Base-by-base conservation (phyloP, 2,113 vertebrate species). In the Seriola rivoliana region DNA sequence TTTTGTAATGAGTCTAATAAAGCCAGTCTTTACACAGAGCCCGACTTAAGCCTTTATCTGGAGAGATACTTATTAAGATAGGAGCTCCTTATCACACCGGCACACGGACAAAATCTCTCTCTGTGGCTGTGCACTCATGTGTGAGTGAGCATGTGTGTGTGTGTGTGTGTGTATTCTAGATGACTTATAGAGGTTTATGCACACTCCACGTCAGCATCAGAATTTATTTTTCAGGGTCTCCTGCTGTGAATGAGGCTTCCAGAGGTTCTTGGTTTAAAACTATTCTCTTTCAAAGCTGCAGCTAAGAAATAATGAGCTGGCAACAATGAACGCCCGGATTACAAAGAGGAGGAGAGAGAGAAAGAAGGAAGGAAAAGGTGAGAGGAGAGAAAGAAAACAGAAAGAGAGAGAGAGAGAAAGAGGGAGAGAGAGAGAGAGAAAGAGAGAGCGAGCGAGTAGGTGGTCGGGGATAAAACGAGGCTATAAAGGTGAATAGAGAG, bases 11-110 rank as follows among this genome's bases (percentile, higher is more conserved):
- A 88, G 36, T 69, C 67, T 68, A 87, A 88, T 87, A 82, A 88
- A 88, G 55, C 36, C 44, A 0, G 50, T 59, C 60, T 90, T 85
- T 84, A 85, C 81, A 70, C 75, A 59, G 57, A 84, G 77, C 55
- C 71, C 5, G 86, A 71, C 36, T 84, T 68, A 78, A 81, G 70
- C 81, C 81, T 77, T 79, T 82, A 89, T 90, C 75, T 54, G 73
- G 6, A 81, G 40, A 85, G 86, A 91, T 93, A 46, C 79, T 86
- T 83, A 93, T 94, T 90, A 91, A 91, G 91, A 94, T 90, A 91
- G 42, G 32, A 78, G 77, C 48, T 72, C 46, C 86, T 94, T 90
- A 93, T 93, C 94, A 75, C 75, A 63, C 59, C 8, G 75, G 64
- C 85, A 85, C 86, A 91, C 63, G 17, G 81, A 72, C 84, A 74